phyloP scores from a whole-genome alignment of 1,140 invertebrate genomes.

The Drosophila pectinifera region DNA sequence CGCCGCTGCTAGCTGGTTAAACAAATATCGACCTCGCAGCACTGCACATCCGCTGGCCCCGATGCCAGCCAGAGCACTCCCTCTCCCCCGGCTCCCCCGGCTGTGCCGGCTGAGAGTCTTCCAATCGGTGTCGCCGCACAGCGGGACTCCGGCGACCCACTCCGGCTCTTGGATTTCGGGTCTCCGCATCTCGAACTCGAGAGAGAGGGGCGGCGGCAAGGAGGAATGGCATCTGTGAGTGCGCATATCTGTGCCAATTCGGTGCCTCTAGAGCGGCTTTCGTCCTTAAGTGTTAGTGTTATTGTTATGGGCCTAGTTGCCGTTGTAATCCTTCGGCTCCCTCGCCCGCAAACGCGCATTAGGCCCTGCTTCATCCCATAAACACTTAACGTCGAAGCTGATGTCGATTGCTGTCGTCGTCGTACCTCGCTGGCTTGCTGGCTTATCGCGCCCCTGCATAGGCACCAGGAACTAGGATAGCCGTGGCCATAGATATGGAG shows the following conservation, averaged over 20 bases:
- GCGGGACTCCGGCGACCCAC: slow-evolving; percentile 39
- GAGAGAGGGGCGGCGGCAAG: too few relatives aligned
- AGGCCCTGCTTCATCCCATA: slow-evolving; percentile 58
- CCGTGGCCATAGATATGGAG: slow-evolving; percentile 8
- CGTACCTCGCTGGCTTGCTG: slow-evolving; percentile 53
- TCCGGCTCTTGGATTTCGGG: slow-evolving; percentile 6
- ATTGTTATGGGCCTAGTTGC: slow-evolving; percentile 57
- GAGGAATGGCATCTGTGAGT: slow-evolving; percentile 24
- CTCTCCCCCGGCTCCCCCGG: slow-evolving; percentile 3
- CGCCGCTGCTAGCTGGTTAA: slow-evolving; percentile 56
- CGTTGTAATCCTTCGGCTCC: slow-evolving; percentile 45
- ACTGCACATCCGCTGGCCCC: slow-evolving; percentile 53
- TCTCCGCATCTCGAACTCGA: slow-evolving; percentile 7
- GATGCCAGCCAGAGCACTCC: neutral
- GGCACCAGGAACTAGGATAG: slow-evolving; percentile 28
- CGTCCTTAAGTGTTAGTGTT: slow-evolving; percentile 61
- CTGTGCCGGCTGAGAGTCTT: too few relatives aligned
- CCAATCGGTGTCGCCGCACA: slow-evolving; percentile 50
- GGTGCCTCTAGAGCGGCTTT: slow-evolving; percentile 17
- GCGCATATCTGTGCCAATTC: slow-evolving; percentile 54
- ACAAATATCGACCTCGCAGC: slow-evolving; percentile 65
- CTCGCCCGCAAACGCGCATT: slow-evolving; percentile 18
- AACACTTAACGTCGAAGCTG: slow-evolving; percentile 74
- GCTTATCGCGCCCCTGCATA: slow-evolving; percentile 73
- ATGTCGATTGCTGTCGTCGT: slow-evolving; percentile 58